Evolutionary conservation across 2,888 invertebrate species (phyloP).

Genomic region (Leucoptera coffeella): DNA sequence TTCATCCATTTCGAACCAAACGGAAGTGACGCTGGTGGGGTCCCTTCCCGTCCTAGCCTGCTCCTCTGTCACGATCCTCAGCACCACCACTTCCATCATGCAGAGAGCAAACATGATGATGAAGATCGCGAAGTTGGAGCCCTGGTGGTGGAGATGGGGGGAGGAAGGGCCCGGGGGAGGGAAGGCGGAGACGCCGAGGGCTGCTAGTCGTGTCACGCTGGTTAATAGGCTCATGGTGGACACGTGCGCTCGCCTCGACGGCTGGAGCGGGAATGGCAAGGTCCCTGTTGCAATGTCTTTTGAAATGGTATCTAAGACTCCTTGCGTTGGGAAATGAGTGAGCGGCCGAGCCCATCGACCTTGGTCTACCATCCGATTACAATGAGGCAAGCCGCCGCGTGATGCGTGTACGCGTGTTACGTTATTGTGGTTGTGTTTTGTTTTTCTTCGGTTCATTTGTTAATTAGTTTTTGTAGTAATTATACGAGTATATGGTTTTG

Average conservation of each 20-base stretch:
- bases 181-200: constrained; percentile 35
- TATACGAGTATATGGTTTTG: neutral
- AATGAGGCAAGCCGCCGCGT: no score
- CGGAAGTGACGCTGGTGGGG: constrained; percentile 34
- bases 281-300: constrained; percentile 10
- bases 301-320: neutral
- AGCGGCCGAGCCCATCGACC: constrained; percentile 31
- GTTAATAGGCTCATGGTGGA: neutral
- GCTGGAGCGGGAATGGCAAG: neutral
- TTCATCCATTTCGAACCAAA: constrained; percentile 46
- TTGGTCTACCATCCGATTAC: constrained; percentile 2
- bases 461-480: neutral
- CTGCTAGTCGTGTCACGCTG: constrained; percentile 14
- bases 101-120: constrained; percentile 72
- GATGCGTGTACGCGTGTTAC: no score
- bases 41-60: constrained; percentile 27
- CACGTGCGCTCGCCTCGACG: neutral
- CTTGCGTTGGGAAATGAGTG: constrained; percentile 27
- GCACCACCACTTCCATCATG: constrained; percentile 71
- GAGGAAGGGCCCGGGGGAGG: constrained; percentile 32
- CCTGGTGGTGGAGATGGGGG: constrained; percentile 42
- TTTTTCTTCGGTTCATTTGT: neutral
- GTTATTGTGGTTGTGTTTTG: constrained; percentile 1
- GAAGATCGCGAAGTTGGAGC: constrained; percentile 65
- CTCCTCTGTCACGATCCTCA: constrained; percentile 66